Base-by-base conservation (phyloP, 2,113 vertebrate species). In the Thunnus thynnus region DNA sequence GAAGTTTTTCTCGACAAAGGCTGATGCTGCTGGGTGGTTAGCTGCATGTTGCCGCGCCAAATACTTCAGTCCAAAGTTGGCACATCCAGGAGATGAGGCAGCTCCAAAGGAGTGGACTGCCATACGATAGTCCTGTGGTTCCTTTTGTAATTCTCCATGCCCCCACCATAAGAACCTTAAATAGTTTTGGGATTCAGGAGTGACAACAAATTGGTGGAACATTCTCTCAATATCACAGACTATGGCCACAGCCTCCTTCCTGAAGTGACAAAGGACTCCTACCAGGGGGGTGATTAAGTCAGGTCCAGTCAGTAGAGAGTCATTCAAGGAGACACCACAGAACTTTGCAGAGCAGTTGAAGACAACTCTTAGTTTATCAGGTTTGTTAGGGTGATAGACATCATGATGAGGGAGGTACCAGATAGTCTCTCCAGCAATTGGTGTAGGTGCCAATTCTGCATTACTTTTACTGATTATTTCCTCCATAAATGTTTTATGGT, bases 141-240 rank as follows among this genome's bases (percentile, higher is more conserved):
- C 64, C 1, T 10, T 60, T 1, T 74, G 64, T 16, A 75, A 11
- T 0, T 75, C 13, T 17, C 70, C 76, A 54, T 13, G 13, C 10
- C 73, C 17, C 69, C 78, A 80, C 69, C 78, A 80, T 1, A 73
- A n/a, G 25, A 73, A 80, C 2, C 8, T 56, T 4, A 74, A 11
- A 8, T 69, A 70, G 1, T 68, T 74, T 0, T 20, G 8, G 1
- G 4, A 12, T 18, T 63, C 63, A 63, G 56, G 36, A 11, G 41
- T 4, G 8, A 83, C 61, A 5, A 5, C 32, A 18, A 73, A 84
- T 3, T 84, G 82, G 27, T 67, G n/a, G 9, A 75, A 80, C 64
- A 84, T 75, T 12, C 50, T 79, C 20, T 84, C 22, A 1, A 79
- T 72, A 1, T 77, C 73, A 61, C 78, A 86, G 6, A 69, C 51